These are phyloP conservation scores for Pegoplata infirma DNA, from an alignment of 2,888 invertebrate genomes.

Conservation along the genomic window DNA sequence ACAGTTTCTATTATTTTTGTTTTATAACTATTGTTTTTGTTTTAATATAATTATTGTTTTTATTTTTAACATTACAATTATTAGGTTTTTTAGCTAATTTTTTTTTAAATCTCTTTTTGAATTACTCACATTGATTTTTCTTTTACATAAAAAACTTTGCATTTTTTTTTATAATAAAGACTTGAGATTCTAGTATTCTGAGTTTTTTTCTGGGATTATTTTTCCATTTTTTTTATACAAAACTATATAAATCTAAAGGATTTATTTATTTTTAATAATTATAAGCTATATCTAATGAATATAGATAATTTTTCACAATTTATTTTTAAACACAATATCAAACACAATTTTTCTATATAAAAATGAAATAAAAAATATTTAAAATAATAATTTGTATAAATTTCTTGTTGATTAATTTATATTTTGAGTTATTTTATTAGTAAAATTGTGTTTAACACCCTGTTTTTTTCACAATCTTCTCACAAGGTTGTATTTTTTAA, in stretches of 20 bases:
- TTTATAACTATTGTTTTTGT: constrained; percentile 32
- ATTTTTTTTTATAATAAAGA: constrained; percentile 23
- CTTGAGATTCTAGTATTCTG: constrained; percentile 54
- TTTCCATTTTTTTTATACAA: constrained; percentile 50
- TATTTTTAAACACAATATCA: neutral
- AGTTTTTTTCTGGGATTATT: constrained; percentile 8
- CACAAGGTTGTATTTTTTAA: neutral
- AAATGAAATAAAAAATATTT: neutral
- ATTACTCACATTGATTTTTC: constrained; percentile 54
- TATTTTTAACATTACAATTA: constrained; percentile 47
- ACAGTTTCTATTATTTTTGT: constrained; percentile 25
- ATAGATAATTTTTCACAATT: constrained; percentile 18
- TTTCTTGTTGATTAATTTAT: neutral
- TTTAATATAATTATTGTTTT: constrained; percentile 47
- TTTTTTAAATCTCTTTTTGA: constrained; percentile 25
- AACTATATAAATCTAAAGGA: constrained; percentile 54
- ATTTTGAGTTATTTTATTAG: too few species aligned
- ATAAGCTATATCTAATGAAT: constrained; percentile 19
- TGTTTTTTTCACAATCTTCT: neutral
- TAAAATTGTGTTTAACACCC: neutral
- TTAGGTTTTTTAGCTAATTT: constrained; percentile 47
- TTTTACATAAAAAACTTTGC: constrained; percentile 60
- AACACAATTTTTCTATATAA: neutral
- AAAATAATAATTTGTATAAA: neutral
- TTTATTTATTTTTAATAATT: constrained; percentile 33